Evolutionary conservation across 2,888 invertebrate genomes (phyloP).

Genomic region (Helicoverpa assulta): DNA sequence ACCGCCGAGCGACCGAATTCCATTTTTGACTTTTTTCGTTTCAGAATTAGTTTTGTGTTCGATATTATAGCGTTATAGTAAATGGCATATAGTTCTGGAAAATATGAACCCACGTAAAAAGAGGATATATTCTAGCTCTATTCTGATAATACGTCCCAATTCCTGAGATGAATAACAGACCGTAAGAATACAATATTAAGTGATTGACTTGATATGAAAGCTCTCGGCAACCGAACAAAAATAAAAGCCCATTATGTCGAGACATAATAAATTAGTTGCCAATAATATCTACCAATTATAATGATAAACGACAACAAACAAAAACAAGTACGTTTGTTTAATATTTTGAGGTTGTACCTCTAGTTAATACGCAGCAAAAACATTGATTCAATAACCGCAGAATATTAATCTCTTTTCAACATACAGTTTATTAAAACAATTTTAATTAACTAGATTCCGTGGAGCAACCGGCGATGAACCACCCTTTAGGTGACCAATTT

Average conservation of each 20-base stretch:
- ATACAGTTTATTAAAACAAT: constrained; percentile 80
- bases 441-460: constrained; percentile 82
- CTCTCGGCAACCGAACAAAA: constrained; percentile 34
- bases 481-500: constrained; percentile 75
- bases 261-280: constrained; percentile 49
- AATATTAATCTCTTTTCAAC: constrained; percentile 82
- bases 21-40: constrained; percentile 39
- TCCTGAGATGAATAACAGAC: constrained; percentile 31
- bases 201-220: constrained; percentile 40
- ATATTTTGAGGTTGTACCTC: constrained; percentile 66
- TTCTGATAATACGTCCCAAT: constrained; percentile 23
- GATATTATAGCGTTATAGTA: constrained; percentile 13
- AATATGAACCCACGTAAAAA: not conserved
- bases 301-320: constrained; percentile 60
- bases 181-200: constrained; percentile 31
- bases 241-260: constrained; percentile 32
- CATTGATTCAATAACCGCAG: constrained; percentile 81
- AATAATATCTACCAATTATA: constrained; percentile 54
- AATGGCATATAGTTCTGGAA: constrained; percentile 8
- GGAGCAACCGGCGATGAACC: constrained; percentile 68
- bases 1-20: constrained; percentile 21
- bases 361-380: constrained; percentile 73
- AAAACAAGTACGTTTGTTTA: constrained; percentile 67
- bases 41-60: constrained; percentile 29
- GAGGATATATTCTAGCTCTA: constrained; percentile 14